Base-by-base conservation (phyloP, 2,888 invertebrate species). In the Heliothis peltigera region DNA sequence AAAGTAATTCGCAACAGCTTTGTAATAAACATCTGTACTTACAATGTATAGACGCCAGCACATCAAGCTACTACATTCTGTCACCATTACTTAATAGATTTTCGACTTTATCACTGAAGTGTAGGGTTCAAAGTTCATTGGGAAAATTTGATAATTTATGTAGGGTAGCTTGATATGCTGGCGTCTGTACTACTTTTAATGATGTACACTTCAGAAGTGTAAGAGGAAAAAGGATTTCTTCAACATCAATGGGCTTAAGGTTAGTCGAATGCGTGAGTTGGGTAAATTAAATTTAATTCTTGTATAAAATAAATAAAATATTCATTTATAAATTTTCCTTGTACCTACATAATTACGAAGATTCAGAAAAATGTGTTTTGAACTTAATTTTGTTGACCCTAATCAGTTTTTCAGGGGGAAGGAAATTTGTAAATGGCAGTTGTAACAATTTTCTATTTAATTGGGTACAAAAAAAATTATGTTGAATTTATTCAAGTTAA, bases 321-420 rank as follows among this genome's bases (percentile, higher is more conserved):
- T 72, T 65, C 15, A 15, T 5, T 39, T 5, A 53, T 49, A 28
- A 6, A 10, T 17, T 43, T 48, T 7, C 10, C 10, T 71, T 53
- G 8, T 43, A n/a, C n/a, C n/a, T n/a, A 15, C 25, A n/a, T 54
- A 22, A 67, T 72, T 54, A 53, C 10, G 1, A 53, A 65, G n/a
- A 65, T 49, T 17, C 39, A 17, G 2, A 19, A 55, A 49, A 48
- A 39, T 43, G 28, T 12, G 21, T 2, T 21, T 0, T 12, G 6
- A 17, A 48, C 10, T 28, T 18, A 18, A 17, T 22, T 72, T 19
- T 8, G 8, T 6, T 17, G 12, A 39, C 39, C 5, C 5, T 39
- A 5, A 39, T n/a, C 15, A 35, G 35, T 15, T 39, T 39, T n/a
- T 39, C 6, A 39, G 5, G 39, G 39, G 32, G 12, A 12, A 32